phyloP scores from a whole-genome alignment of 1,140 invertebrate species.

The Ectropis grisescens region DNA sequence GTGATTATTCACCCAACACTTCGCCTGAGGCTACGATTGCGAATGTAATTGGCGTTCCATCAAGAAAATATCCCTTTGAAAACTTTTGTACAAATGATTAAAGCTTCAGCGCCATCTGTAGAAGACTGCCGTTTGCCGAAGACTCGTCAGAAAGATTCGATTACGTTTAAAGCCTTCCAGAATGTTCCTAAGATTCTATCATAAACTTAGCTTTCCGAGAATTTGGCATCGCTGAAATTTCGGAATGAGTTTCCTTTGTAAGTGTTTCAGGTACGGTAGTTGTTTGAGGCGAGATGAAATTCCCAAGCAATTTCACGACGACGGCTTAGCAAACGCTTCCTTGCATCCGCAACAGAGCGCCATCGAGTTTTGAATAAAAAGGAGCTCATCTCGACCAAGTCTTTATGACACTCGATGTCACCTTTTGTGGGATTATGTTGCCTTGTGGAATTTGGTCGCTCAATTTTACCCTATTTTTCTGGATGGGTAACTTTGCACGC shows the following conservation, averaged over 20 bases:
- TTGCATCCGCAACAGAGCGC: conserved; percentile 12
- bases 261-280: conserved; percentile 9
- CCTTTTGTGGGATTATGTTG: no score
- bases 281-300: conserved; percentile 17
- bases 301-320: conserved; percentile 16
- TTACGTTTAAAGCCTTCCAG: no score
- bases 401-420: not conserved
- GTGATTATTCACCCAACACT: no score
- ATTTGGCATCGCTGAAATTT: no score
- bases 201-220: no score
- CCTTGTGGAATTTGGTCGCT: no score
- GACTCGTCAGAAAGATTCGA: no score
- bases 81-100: conserved; percentile 11
- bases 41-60: conserved; percentile 19
- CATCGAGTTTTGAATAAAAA: conserved; percentile 27
- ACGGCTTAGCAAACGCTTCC: conserved; percentile 17
- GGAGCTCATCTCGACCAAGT: conserved; percentile 16
- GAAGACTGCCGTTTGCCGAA: conserved; percentile 5
- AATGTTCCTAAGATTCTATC: no score
- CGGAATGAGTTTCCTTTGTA: not conserved
- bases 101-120: conserved; percentile 2
- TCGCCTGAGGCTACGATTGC: conserved; percentile 12
- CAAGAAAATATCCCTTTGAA: conserved; percentile 9
- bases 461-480: no score
- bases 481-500: no score